Percentiles rank a stretch among this genome's conserved stretches.
Conservation (phyloP, 1,140 invertebrate genomes). For the Aplysia californica region DNA sequence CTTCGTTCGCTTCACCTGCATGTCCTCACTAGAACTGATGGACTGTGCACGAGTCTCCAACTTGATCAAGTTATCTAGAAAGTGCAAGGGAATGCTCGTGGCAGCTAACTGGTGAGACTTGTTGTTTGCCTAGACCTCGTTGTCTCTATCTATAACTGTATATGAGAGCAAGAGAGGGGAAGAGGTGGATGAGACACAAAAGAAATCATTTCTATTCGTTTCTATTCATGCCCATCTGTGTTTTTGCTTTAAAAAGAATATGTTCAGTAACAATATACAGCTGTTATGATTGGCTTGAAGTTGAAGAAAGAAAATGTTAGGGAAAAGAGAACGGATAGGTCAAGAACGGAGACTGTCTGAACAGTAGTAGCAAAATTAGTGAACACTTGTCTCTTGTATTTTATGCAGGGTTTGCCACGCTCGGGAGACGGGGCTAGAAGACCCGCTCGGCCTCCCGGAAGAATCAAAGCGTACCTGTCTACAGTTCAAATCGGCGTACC, state of each 20-base stretch:
- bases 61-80: slow-evolving; percentile 5
- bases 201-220: no score
- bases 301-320: no score
- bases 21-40: slow-evolving; percentile 27
- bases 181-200: no score
- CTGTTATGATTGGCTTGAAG: neutral
- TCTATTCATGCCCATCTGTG: no score
- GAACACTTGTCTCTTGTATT: neutral
- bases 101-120: slow-evolving; percentile 31
- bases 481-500: neutral
- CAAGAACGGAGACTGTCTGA: no score
- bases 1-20: slow-evolving; percentile 23
- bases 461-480: neutral
- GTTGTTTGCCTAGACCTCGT: neutral
- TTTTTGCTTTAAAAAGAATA: neutral
- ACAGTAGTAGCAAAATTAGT: neutral
- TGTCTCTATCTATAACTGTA: neutral
- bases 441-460: neutral
- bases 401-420: slow-evolving; percentile 18
- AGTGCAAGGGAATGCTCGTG: slow-evolving; percentile 20
- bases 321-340: no score
- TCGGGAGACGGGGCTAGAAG: slow-evolving; percentile 15
- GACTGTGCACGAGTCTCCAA: slow-evolving; percentile 18
- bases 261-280: neutral
- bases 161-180: no score